Base-by-base conservation (phyloP, 1,140 invertebrate genomes). In the Drosophila simulans region DNA sequence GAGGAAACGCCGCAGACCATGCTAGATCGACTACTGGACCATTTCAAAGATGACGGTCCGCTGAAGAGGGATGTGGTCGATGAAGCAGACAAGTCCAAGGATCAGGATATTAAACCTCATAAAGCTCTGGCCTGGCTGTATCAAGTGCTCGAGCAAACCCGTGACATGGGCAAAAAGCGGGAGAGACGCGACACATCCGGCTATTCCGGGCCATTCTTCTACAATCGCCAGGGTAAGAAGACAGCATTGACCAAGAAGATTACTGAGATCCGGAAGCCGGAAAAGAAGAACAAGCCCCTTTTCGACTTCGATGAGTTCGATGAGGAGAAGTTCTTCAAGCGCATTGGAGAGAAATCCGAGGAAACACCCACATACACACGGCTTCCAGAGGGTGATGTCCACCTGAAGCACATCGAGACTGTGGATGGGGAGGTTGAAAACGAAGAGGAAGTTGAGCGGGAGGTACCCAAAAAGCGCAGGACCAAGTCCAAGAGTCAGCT, bases 251-350 rank as follows among this genome's bases (percentile, higher is more conserved):
- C 84, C 13, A 91, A 89, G 53, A 91, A 90, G 66, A 91, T 91
- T 25, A 91, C 86, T 0, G 90, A 91, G 68, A 91, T 91, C 17
- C 81, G 80, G 1, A 91, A 83, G 45, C 86, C 90, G 0, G 90
- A 91, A 43, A 75, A 70, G 22, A 91, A 91, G 52, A 49, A 52
- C 0, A 89, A 90, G 45, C 77, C 80, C 0, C 53, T 79, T 13
- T 84, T 83, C 8, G 84, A 91, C 34, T 73, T 72, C 1, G 64
- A 74, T n/a, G 86, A 91, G 55, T 91, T 91, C 25, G 83, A 91
- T 27, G 90, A 91, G 55, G 90, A 91, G 27, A 83, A 91, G 46
- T 91, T 91, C 54, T 91, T 91, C 40, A 91, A 91, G 70, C 90
- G 88, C 7, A 27, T 91, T 8, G 90, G 64, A 0, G 72, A 76